Base-by-base conservation (phyloP, 2,888 invertebrate genomes). In the Synergus japonicus region DNA sequence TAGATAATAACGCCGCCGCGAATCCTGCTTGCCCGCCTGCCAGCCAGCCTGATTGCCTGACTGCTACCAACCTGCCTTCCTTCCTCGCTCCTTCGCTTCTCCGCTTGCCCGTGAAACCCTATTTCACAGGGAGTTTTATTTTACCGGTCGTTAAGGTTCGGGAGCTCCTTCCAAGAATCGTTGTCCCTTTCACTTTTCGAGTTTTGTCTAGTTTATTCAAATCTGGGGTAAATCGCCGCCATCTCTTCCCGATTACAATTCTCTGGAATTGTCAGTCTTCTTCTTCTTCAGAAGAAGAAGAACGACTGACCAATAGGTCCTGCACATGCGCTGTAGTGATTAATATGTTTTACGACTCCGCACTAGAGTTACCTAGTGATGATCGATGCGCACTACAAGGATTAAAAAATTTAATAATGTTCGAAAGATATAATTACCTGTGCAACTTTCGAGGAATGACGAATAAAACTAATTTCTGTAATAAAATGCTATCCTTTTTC, bases 1-100 rank as follows among this genome's bases (percentile, higher is more conserved):
- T 87, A 86, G 88, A 88, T 89, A 90, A 89, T 90, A 89, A 90
- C 88, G 88, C 89, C 86, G 87, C 88, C 79, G 85, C 86, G 85
- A 88, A 86, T 84, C 87, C 82, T 81, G 82, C 83, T 81, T 84
- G 80, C 79, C 79, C 78, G 78, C 77, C 82, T 82, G 81, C 78
- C 66, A 63, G 83, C 82, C 81, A 86, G 86, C 88, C 88, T 88
- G 88, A 88, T 87, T 88, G 86, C 87, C 85, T 83, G 85, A 88
- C 89, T 86, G 86, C 87, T 88, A 86, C 77, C 79, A 79, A 79
- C 65, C 60, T 77, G 73, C 63, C 78, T 77, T 66, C 63, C 78
- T 58, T 37, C 49, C 76, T 78, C 82, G 76, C 81, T 76, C 41
- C 79, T 81, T 78, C 64, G 37, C 44, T 44, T 76, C 77, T 46